Conservation (phyloP, 2,797 vertebrate genomes). For the Eulemur rubriventer region DNA sequence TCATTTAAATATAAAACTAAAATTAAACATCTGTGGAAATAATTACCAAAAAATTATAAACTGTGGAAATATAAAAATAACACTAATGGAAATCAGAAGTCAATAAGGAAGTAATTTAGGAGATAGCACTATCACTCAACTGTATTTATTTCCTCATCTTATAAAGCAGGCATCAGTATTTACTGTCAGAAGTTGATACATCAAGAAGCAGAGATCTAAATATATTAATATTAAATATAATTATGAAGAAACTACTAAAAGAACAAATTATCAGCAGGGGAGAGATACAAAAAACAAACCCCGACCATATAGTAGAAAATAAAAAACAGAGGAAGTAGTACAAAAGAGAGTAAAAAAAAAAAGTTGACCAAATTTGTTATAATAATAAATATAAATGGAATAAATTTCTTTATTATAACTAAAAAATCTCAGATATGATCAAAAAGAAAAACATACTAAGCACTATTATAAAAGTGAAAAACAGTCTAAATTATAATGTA, state of each 20-base stretch:
- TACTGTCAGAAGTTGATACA: background rate
- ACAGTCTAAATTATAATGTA: background rate
- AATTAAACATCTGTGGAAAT: background rate
- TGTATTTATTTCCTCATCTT: background rate
- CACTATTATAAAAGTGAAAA: background rate
- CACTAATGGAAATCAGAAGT: background rate
- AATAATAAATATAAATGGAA: background rate
- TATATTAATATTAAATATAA: slow-evolving; percentile 8
- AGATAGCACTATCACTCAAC: background rate
- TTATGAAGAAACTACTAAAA: background rate
- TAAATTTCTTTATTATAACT: background rate
- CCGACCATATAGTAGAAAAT: background rate
- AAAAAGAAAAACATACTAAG: background rate
- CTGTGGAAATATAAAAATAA: background rate
- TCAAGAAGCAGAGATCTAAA: background rate
- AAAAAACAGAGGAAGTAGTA: background rate
- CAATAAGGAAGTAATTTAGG: background rate
- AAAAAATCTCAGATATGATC: background rate
- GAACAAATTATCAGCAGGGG: background rate
- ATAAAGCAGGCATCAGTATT: background rate
- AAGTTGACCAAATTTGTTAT: background rate
- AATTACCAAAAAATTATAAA: background rate
- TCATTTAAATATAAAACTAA: background rate
- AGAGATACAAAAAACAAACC: background rate
- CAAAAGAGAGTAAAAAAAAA: background rate